Conservation (phyloP, 2,797 vertebrate species). For the Chromobotia macracanthus region DNA sequence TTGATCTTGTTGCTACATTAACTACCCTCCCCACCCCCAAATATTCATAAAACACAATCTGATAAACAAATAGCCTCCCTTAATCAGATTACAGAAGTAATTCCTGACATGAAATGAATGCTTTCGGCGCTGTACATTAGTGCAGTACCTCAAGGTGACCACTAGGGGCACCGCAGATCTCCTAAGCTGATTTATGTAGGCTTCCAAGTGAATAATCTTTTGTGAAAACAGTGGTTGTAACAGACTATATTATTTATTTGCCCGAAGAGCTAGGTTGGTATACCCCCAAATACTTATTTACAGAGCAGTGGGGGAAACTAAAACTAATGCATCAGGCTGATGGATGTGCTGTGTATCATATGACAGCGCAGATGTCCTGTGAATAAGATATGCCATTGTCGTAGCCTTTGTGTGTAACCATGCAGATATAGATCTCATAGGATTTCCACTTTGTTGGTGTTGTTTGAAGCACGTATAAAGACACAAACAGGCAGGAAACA, state of each 20-base stretch:
- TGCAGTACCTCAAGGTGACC: constrained; percentile 59
- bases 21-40: no score
- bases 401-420: constrained; percentile 26
- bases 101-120: constrained; percentile 2
- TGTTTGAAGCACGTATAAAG: background rate
- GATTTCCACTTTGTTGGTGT: background rate
- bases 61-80: background rate
- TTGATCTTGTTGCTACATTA: no score
- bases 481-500: constrained; percentile 41
- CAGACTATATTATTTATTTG: constrained; percentile 1
- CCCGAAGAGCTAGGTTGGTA: background rate
- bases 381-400: background rate
- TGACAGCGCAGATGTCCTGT: background rate
- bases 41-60: background rate
- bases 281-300: no score
- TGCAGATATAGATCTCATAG: constrained; percentile 14
- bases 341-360: background rate
- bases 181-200: constrained; percentile 59
- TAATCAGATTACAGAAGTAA: background rate
- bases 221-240: constrained; percentile 6
- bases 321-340: background rate
- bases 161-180: constrained; percentile 47
- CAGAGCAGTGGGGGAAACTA: background rate
- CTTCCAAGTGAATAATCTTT: constrained; percentile 43
- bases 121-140: constrained; percentile 22